Evolutionary conservation across 2,113 vertebrate genomes (phyloP), one percentile per base, ranked within the genome.

Genomic region (Eubucco bourcierii): DNA sequence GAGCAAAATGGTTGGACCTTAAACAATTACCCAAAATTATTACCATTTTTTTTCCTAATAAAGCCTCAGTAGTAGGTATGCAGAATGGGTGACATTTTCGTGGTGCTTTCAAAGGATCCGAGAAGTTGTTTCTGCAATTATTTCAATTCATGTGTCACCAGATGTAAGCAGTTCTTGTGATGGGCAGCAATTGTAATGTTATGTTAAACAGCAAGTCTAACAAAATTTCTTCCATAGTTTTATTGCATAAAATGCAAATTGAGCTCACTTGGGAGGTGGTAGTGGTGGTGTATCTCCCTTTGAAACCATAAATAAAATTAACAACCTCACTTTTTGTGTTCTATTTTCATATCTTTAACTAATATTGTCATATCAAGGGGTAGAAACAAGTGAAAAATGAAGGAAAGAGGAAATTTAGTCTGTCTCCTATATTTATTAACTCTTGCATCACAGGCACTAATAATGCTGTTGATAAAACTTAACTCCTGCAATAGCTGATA

Each of bases 31-130:
- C 6, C 9, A 17, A 70, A 70, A n/a, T 25, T 3, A 6, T 44
- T 31, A 24, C 7, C 2, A 34, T 3, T 41, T 3, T 1, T 84
- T 66, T 75, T 9, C n/a, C 5, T 33, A 31, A 16, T 5, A 29
- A 15, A 53, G 2, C 3, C 6, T 0, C 18, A 44, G 15, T 4
- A 65, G 17, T n/a, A 80, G 1, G n/a, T 3, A 16, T 10, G 29
- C 0, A 4, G 34, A 67, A 4, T 7, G 47, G 7, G 1, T 47
- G 37, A 80, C n/a, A 13, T 0, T 80, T 84, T 53, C 29, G 15
- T 75, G 59, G 4, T 68, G 6, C 5, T 89, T 65, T 11, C 19
- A 68, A 50, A 68, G 15, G 9, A 33, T 27, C 17, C 37, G 19
- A 82, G 9, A 71, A 75, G 2, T 1, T 0, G 68, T 79, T 76